A percentile compares a stretch with the other conserved stretches of the same genome.
Evolutionary conservation across 1,140 invertebrate species (phyloP).

Genomic region (Achatina immaculata): DNA sequence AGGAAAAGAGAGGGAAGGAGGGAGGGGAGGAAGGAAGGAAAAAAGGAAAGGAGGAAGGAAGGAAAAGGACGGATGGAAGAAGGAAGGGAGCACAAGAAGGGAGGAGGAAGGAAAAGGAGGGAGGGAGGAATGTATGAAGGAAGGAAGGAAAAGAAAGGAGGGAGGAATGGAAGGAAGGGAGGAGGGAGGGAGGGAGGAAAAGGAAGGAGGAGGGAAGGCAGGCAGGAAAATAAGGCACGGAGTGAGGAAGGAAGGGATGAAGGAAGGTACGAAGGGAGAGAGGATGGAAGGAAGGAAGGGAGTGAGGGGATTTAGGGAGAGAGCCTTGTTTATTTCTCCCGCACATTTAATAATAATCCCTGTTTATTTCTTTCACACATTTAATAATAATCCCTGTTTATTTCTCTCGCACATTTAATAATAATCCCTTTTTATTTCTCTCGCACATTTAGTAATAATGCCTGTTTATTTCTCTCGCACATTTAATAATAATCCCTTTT

Average conservation of each 20-base stretch:
- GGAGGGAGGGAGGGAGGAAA: not conserved
- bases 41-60: not conserved
- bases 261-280: not conserved
- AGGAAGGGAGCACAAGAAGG: not conserved
- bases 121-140: not conserved
- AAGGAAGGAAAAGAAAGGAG: not conserved
- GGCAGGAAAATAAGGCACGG: not conserved
- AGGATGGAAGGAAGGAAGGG: not conserved
- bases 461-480: too few species aligned
- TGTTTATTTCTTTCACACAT: too few species aligned
- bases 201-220: not conserved
- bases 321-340: not conserved
- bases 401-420: too few species aligned
- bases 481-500: too few species aligned
- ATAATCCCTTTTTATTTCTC: too few species aligned
- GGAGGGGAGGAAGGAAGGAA: constrained; percentile 72
- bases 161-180: not conserved
- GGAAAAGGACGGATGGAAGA: not conserved
- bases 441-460: too few species aligned
- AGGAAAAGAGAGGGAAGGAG: constrained; percentile 33
- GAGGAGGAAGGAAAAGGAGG: not conserved
- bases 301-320: not conserved
- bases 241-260: not conserved
- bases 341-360: too few species aligned
- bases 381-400: too few species aligned